A percentile compares a stretch with the other conserved stretches of the same genome.
Conservation (phyloP, 2,797 vertebrate species). For the Diceros bicornis region DNA sequence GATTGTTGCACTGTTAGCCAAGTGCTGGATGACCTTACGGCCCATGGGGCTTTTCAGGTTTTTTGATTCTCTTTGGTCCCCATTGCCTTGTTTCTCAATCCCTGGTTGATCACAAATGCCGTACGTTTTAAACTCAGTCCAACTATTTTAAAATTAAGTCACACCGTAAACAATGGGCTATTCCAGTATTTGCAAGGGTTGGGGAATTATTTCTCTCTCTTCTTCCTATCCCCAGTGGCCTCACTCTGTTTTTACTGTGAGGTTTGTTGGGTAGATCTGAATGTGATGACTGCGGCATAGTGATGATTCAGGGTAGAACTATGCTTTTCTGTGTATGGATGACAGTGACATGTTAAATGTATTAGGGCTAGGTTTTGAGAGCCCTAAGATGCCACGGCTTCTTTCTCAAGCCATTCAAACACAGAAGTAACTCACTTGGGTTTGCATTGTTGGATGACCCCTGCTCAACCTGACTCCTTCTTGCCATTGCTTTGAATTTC, state of each 20-base stretch:
- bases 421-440: not conserved
- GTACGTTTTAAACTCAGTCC: conserved; percentile 47
- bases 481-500: not conserved
- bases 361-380: not conserved
- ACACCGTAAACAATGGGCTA: not conserved
- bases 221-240: not conserved
- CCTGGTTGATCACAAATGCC: conserved; percentile 39
- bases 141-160: conserved; percentile 66
- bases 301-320: not conserved
- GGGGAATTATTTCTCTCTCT: not conserved
- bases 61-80: conserved; percentile 58
- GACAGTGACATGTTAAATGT: not conserved
- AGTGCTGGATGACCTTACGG: conserved; percentile 65
- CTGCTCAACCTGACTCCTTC: not conserved
- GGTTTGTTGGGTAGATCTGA: not conserved
- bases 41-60: conserved; percentile 55
- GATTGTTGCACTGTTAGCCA: conserved; percentile 75
- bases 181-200: conserved; percentile 9
- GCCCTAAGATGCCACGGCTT: too few species aligned
- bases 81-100: not conserved
- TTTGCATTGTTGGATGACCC: not conserved
- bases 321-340: not conserved
- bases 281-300: not conserved
- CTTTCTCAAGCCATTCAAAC: not conserved
- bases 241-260: not conserved